phyloP scores from a whole-genome alignment of 2,797 vertebrate species.

The Thunnus albacares region DNA sequence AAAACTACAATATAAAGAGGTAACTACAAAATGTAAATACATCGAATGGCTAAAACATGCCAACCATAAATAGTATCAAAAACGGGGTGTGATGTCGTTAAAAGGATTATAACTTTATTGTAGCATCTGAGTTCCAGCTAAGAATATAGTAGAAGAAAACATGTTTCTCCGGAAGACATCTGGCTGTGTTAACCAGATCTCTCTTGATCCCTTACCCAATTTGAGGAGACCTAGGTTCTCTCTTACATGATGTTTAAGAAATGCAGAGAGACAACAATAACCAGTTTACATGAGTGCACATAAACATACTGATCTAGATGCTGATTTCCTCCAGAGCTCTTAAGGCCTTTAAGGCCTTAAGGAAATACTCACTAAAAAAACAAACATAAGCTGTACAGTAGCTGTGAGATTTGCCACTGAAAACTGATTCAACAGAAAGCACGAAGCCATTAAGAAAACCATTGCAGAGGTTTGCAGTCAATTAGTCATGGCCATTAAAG shows the following conservation, averaged over 20 bases:
- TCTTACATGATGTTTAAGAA: neutral
- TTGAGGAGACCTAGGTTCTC: neutral
- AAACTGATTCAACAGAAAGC: constrained; percentile 54
- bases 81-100: neutral
- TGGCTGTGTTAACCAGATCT: constrained; percentile 11
- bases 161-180: neutral
- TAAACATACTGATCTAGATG: constrained; percentile 26
- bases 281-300: constrained; percentile 2
- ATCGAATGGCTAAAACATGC: neutral
- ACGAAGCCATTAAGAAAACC: constrained; percentile 61
- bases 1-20: too few species aligned
- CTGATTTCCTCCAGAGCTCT: constrained; percentile 28
- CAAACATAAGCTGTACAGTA: constrained; percentile 33
- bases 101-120: neutral
- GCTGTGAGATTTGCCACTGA: constrained; percentile 46
- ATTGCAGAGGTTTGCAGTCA: constrained; percentile 62
- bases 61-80: too few species aligned
- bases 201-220: neutral
- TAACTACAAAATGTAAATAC: too few species aligned
- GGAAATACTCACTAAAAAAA: constrained; percentile 39
- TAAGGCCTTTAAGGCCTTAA: constrained; percentile 36
- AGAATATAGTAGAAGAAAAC: neutral
- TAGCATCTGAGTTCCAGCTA: neutral
- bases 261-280: constrained; percentile 20
- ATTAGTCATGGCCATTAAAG: constrained; percentile 69